Conservation (phyloP, 2,888 invertebrate genomes). For the Metopia argyrocephala region DNA sequence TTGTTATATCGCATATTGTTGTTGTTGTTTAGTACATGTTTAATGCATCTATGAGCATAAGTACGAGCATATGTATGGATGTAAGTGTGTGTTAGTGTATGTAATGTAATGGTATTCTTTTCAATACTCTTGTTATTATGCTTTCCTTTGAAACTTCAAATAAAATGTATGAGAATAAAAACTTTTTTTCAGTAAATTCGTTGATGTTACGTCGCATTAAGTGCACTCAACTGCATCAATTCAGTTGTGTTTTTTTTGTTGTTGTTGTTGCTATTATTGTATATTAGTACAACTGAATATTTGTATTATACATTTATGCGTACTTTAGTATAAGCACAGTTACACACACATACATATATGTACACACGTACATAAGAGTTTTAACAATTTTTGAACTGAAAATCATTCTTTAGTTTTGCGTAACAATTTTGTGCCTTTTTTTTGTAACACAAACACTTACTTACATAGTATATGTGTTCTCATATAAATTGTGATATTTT, state of each 20-base stretch:
- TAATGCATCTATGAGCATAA: conserved; percentile 5
- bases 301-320: conserved; percentile 5
- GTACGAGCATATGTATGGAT: not conserved
- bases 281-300: conserved; percentile 1
- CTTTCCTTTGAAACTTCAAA: conserved; percentile 26
- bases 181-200: conserved; percentile 40
- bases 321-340: not conserved
- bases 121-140: conserved; percentile 47
- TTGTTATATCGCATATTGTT: conserved; percentile 37
- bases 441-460: not conserved
- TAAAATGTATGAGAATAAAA: not conserved
- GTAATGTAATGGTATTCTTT: too few relatives aligned
- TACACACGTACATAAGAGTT: conserved; percentile 1
- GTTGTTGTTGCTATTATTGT: not conserved
- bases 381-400: conserved; percentile 35
- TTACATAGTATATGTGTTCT: not conserved
- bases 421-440: conserved; percentile 27
- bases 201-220: conserved; percentile 60
- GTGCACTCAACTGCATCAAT: conserved; percentile 59
- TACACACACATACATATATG: not conserved
- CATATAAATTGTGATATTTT: too few relatives aligned
- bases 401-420: conserved; percentile 23
- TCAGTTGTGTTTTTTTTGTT: too few relatives aligned
- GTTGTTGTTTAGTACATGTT: conserved; percentile 14
- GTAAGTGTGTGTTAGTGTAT: conserved; percentile 6